A percentile compares a stretch with the other conserved stretches of the same genome.
phyloP scores from a whole-genome alignment of 2,888 invertebrate species.

The Lithosia quadra region DNA sequence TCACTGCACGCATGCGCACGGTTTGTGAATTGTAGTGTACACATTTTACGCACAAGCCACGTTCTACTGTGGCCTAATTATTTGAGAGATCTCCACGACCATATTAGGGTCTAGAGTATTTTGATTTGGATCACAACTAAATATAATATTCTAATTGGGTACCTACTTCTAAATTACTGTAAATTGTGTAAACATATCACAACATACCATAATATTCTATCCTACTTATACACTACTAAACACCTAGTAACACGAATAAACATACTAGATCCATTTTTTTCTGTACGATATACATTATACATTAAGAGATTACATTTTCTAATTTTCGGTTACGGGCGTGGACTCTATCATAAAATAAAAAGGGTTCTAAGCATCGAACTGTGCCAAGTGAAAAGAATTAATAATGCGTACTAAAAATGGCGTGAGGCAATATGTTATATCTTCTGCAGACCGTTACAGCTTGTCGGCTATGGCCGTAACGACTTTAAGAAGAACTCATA shows the following conservation, averaged over 20 bases:
- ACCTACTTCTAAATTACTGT: no score
- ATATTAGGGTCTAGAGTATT: neutral
- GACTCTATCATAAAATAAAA: neutral
- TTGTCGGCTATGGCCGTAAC: neutral
- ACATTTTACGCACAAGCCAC: conserved; percentile 31
- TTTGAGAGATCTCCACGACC: neutral
- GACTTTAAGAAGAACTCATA: neutral
- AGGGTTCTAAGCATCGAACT: neutral
- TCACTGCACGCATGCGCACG: conserved; percentile 64
- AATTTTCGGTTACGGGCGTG: neutral
- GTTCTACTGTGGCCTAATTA: conserved; percentile 16
- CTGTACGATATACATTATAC: neutral
- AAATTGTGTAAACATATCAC: no score
- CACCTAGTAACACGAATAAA: neutral
- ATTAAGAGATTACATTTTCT: neutral
- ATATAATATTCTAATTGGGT: no score
- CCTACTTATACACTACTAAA: neutral
- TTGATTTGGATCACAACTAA: neutral
- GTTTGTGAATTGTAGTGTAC: conserved; percentile 50
- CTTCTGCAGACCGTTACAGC: conserved; percentile 5
- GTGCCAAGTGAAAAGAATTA: neutral
- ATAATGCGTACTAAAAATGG: conserved; percentile 2
- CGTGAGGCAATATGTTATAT: conserved; percentile 9
- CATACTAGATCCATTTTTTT: neutral
- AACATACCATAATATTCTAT: no score